Evolutionary conservation across 2,113 vertebrate species (phyloP), one percentile per base, ranked within the genome.

Genomic region (Dendropsophus ebraccatus): DNA sequence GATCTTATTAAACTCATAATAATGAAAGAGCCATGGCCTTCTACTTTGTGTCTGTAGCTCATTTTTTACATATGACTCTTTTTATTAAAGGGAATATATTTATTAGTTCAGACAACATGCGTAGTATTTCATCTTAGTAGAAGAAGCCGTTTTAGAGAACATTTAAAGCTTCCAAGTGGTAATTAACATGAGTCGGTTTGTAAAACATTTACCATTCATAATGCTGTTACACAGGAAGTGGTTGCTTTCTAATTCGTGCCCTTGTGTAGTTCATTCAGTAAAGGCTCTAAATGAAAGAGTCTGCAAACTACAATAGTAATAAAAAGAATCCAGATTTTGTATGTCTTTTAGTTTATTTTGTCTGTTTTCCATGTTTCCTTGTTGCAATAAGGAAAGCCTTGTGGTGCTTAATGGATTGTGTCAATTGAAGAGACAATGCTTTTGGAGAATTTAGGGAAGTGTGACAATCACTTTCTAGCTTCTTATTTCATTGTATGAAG

Each of bases 401-500:
- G 4, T 83, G 85, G 88, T n/a, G 47, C 45, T 72, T 88, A 88
- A 88, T 10, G 67, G 86, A 45, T 49, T 41, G 32, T 41, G 90
- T 81, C 6, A n/a, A 37, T 56, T 88, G 83, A n/a, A 35, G 0
- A 80, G 89, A 94, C 91, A 93, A 88, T 88, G 89, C 86, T 90
- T 88, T 82, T 69, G 87, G 90, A 95, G 94, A 94, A 96, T 96
- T 89, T 91, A 92, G 94, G 92, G 93, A 95, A 94, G 90, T 93
- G 93, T 95, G 94, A 95, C 96, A 95, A 95, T 95, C 94, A 92
- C 90, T 81, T 91, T 91, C 93, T 94, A 94, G 93, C 90, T 90
- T 83, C 49, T 92, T 35, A 23, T 54, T 75, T 88, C 23, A 88
- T 88, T 83, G 85, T 76, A 86, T n/a, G 91, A 88, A 88, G 91